Conservation (phyloP, 2,113 vertebrate species). For the Scartelaos histophorus region DNA sequence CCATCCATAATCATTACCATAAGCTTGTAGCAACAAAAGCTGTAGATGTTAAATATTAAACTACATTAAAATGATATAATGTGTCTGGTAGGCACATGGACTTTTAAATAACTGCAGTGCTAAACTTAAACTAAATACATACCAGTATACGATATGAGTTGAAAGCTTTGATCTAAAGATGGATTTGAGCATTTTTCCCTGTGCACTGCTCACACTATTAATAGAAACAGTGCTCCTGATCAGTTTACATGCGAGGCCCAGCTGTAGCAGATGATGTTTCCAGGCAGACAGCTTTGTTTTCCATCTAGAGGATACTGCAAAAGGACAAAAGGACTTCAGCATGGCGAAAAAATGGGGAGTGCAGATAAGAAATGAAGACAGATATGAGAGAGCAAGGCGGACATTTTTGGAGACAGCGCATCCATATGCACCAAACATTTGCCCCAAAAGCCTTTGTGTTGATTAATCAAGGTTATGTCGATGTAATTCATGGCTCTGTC, state of each 20-base stretch:
- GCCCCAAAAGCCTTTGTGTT: constrained; percentile 57
- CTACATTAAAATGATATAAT: not conserved
- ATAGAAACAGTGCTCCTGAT: not conserved
- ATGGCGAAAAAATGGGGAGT: constrained; percentile 12
- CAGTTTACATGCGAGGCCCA: constrained; percentile 15
- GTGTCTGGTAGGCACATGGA: constrained; percentile 1
- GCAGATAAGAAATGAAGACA: constrained; percentile 26
- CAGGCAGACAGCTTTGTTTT: constrained; percentile 31
- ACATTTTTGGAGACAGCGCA: constrained; percentile 31
- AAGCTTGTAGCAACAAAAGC: too few relatives aligned
- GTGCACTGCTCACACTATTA: constrained; percentile 8
- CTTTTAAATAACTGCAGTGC: not conserved
- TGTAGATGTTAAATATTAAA: too few relatives aligned
- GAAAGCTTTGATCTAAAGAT: constrained; percentile 4
- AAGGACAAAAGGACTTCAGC: constrained; percentile 17
- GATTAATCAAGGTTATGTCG: constrained; percentile 71
- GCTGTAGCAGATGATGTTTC: constrained; percentile 16
- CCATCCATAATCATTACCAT: too few relatives aligned
- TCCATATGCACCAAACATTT: constrained; percentile 51
- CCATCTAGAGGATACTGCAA: constrained; percentile 42
- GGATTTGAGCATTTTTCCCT: not conserved
- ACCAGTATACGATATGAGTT: not conserved
- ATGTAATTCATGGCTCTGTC: constrained; percentile 61
- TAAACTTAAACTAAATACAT: not conserved
- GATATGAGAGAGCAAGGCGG: constrained; percentile 26